These are phyloP conservation scores for Diorhabda carinulata DNA, from an alignment of 1,140 invertebrate genomes.

Conservation along the genomic window DNA sequence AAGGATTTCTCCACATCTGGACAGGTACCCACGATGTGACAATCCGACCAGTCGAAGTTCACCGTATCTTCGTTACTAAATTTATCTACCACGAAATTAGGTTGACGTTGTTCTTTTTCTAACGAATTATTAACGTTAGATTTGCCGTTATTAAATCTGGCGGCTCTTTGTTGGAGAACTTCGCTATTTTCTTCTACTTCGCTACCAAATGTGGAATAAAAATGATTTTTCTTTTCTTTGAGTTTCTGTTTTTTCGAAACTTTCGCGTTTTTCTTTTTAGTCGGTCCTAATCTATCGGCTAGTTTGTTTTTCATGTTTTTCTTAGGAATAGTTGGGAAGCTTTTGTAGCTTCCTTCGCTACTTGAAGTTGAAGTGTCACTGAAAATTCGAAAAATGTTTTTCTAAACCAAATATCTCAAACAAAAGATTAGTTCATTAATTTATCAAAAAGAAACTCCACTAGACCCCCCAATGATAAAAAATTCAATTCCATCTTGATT, in stretches of 20 bases:
- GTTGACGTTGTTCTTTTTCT: conserved; percentile 4
- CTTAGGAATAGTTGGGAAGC: conserved; percentile 48
- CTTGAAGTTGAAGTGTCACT: conserved; percentile 41
- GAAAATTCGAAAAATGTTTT: background rate
- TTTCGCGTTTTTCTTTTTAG: conserved; percentile 34
- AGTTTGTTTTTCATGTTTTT: conserved; percentile 50
- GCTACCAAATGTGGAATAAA: conserved; percentile 66
- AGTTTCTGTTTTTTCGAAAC: conserved; percentile 53
- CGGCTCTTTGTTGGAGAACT: conserved; percentile 78
- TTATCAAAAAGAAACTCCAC: conserved; percentile 17
- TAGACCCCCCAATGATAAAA: background rate
- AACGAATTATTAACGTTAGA: background rate
- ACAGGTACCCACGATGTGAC: conserved; percentile 91
- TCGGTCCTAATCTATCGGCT: conserved; percentile 43
- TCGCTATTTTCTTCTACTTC: conserved; percentile 66
- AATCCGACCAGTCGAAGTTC: conserved; percentile 75
- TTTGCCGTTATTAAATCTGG: conserved; percentile 63
- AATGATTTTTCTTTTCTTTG: conserved; percentile 58
- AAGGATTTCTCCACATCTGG: conserved; percentile 92
- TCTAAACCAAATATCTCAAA: conserved; percentile 2
- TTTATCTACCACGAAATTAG: conserved; percentile 46
- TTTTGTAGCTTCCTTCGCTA: conserved; percentile 45
- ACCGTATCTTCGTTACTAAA: conserved; percentile 54
- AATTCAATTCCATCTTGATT: too few relatives aligned
- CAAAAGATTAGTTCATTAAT: background rate